These are phyloP conservation scores for Drosophila kambysellisi DNA, from an alignment of 2,888 invertebrate genomes.

Conservation along the genomic window DNA sequence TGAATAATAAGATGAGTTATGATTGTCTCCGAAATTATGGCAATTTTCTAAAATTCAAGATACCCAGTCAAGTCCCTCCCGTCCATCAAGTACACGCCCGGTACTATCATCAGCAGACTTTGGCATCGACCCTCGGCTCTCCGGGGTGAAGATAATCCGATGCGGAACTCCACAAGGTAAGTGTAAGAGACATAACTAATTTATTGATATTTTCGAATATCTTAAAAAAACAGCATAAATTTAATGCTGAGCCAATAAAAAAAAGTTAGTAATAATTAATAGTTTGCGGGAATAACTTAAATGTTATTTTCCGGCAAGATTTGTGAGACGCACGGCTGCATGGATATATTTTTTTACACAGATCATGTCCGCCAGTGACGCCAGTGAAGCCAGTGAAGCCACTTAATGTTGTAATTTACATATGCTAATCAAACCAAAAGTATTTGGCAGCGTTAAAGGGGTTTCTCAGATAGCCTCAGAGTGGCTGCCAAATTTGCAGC, in stretches of 20 bases:
- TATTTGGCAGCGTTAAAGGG: background rate
- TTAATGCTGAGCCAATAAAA: background rate
- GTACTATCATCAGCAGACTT: background rate
- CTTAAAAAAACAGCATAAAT: background rate
- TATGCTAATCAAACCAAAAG: slow-evolving; percentile 9
- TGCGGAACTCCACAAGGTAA: background rate
- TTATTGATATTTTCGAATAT: background rate
- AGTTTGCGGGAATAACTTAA: background rate
- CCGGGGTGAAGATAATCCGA: background rate
- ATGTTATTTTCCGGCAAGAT: background rate
- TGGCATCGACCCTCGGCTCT: background rate
- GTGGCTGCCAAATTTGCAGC: slow-evolving; percentile 6
- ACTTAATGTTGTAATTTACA: slow-evolving; percentile 1
- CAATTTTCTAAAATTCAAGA: too few relatives aligned
- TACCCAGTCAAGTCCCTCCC: too few relatives aligned
- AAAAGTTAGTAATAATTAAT: background rate
- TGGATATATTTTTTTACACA: background rate
- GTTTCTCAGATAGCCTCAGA: background rate
- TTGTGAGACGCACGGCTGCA: too few relatives aligned
- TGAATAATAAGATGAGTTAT: too few relatives aligned
- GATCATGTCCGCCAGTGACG: slow-evolving; percentile 6
- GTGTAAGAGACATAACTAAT: background rate
- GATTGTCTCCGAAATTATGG: too few relatives aligned
- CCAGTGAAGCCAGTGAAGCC: background rate
- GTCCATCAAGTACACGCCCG: too few relatives aligned